Percentiles rank a stretch among this genome's conserved stretches.
These are phyloP conservation scores for Labrus mixtus DNA, from an alignment of 2,113 vertebrate species.

Conservation along the genomic window DNA sequence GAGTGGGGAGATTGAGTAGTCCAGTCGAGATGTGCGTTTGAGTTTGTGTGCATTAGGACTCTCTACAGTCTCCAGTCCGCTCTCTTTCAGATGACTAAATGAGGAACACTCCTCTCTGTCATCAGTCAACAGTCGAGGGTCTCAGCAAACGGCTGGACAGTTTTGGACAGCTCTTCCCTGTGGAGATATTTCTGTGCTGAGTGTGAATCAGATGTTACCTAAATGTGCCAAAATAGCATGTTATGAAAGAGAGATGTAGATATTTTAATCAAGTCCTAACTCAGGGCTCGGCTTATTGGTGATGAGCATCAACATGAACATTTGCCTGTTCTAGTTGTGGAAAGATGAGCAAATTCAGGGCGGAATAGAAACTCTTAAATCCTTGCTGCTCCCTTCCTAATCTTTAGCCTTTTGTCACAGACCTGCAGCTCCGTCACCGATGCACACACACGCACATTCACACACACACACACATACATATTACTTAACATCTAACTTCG, in stretches of 20 bases:
- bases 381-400: slow-evolving; percentile 56
- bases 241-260: slow-evolving; percentile 4
- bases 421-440: slow-evolving; percentile 37
- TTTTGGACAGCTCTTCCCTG: slow-evolving; percentile 9
- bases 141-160: neutral
- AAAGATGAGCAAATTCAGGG: slow-evolving; percentile 46
- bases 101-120: slow-evolving; percentile 9
- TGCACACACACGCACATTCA: slow-evolving; percentile 36
- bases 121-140: neutral
- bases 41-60: neutral
- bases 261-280: slow-evolving; percentile 7
- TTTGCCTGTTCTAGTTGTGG: slow-evolving; percentile 19
- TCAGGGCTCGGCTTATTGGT: neutral
- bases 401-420: slow-evolving; percentile 67
- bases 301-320: slow-evolving; percentile 24
- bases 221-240: neutral
- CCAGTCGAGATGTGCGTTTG: neutral
- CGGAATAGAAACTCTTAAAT: slow-evolving; percentile 60
- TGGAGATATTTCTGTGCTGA: neutral
- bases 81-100: slow-evolving; percentile 15
- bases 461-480: slow-evolving; percentile 7
- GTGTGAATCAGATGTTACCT: neutral
- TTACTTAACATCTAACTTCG: slow-evolving; percentile 50
- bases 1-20: slow-evolving; percentile 2
- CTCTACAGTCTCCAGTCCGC: neutral